A percentile compares a stretch with the other conserved stretches of the same genome.
Conservation (phyloP, 2,888 invertebrate genomes). For the Drosophila picticornis region DNA sequence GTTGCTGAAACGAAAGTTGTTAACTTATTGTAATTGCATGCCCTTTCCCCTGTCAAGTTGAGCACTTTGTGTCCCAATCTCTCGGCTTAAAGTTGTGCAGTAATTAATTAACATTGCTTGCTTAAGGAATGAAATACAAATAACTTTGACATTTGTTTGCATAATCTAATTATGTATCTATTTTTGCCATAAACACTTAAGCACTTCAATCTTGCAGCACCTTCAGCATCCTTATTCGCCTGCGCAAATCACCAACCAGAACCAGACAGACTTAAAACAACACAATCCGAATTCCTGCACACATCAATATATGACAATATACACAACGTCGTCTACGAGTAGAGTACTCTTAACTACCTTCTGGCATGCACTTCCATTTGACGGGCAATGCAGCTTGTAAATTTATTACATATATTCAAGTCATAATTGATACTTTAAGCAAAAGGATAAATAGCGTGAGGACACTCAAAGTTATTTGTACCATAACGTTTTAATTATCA, state of each 20-base stretch:
- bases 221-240: constrained; percentile 26
- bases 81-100: constrained; percentile 53
- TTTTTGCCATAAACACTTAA: constrained; percentile 54
- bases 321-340: background rate
- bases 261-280: constrained; percentile 20
- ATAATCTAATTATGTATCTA: constrained; percentile 68
- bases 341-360: background rate
- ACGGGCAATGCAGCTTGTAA: constrained; percentile 11
- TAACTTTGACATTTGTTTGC: constrained; percentile 77
- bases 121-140: constrained; percentile 77
- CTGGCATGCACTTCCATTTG: background rate
- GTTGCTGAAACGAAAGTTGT: constrained; percentile 60
- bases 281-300: constrained; percentile 15
- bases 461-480: constrained; percentile 12
- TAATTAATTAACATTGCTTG: constrained; percentile 80
- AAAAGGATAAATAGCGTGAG: background rate
- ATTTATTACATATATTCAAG: constrained; percentile 29
- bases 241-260: constrained; percentile 10
- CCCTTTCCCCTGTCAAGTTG: constrained; percentile 22
- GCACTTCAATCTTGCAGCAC: constrained; percentile 29
- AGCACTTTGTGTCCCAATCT: constrained; percentile 2
- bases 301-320: constrained; percentile 6
- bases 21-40: constrained; percentile 73
- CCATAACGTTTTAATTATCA: constrained; percentile 4
- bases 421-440: constrained; percentile 30